Percentiles rank a stretch among this genome's conserved stretches.
Conservation (phyloP, 2,113 vertebrate species). For the Monarcha castaneiventris region DNA sequence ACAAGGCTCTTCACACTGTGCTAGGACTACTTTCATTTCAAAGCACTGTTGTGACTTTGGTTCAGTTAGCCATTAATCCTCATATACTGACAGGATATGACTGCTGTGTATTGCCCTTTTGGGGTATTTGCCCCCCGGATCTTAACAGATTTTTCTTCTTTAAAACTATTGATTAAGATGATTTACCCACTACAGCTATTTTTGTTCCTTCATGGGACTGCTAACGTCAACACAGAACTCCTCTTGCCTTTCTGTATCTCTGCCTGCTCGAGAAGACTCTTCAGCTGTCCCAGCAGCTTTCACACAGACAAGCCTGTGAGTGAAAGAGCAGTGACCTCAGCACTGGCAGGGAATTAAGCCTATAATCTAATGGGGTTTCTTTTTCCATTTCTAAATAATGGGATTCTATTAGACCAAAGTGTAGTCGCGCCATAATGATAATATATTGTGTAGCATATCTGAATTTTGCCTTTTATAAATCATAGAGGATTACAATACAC, state of each 20-base stretch:
- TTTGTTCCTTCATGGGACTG: background rate
- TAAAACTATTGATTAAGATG: background rate
- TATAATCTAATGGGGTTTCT: conserved; percentile 51
- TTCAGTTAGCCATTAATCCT: background rate
- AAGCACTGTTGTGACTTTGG: background rate
- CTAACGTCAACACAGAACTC: background rate
- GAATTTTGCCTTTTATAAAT: conserved; percentile 55
- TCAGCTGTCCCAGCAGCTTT: background rate
- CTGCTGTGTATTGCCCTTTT: background rate
- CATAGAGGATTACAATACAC: background rate
- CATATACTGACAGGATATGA: background rate
- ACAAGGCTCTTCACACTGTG: background rate
- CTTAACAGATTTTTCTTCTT: background rate
- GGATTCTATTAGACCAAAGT: conserved; percentile 54
- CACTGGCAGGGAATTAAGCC: conserved; percentile 32
- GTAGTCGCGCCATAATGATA: conserved; percentile 1
- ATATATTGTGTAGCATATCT: conserved; percentile 33
- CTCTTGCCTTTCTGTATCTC: background rate
- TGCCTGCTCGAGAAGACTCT: background rate
- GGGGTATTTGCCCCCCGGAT: background rate
- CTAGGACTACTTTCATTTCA: background rate
- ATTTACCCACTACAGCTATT: background rate
- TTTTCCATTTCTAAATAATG: conserved; percentile 61
- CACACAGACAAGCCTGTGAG: background rate
- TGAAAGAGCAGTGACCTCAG: conserved; percentile 45